A percentile compares a stretch with the other conserved stretches of the same genome.
Conservation (phyloP, 2,797 vertebrate species). For the Poecilia wingei region DNA sequence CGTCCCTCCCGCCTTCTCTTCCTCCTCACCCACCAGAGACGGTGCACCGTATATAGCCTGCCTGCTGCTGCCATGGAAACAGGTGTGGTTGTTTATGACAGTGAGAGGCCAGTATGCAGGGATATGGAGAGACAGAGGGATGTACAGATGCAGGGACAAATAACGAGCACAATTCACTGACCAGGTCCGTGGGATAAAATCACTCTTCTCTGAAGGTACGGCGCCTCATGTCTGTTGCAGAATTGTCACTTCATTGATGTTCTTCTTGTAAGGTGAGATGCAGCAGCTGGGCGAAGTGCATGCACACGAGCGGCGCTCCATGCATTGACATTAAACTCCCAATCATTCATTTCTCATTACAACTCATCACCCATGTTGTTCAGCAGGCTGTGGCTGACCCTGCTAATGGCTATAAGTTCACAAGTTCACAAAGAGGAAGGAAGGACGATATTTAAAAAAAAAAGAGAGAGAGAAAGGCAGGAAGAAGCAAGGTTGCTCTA, state of each 20-base stretch:
- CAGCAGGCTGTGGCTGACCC: slow-evolving; percentile 48
- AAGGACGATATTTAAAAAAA: slow-evolving; percentile 44
- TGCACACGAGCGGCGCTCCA: slow-evolving; percentile 53
- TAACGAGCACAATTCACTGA: slow-evolving; percentile 69
- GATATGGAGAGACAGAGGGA: slow-evolving; percentile 62
- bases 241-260: slow-evolving; percentile 60
- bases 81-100: slow-evolving; percentile 86
- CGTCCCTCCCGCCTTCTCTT: slow-evolving; percentile 56
- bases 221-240: slow-evolving; percentile 56
- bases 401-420: slow-evolving; percentile 67
- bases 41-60: slow-evolving; percentile 74
- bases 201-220: slow-evolving; percentile 67
- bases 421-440: slow-evolving; percentile 62
- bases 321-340: slow-evolving; percentile 42
- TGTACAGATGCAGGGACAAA: slow-evolving; percentile 56
- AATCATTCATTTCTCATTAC: slow-evolving; percentile 45
- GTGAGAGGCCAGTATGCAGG: slow-evolving; percentile 74
- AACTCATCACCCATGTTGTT: slow-evolving; percentile 46
- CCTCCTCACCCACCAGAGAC: slow-evolving; percentile 77
- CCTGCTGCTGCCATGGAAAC: slow-evolving; percentile 84
- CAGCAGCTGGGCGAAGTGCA: slow-evolving; percentile 55
- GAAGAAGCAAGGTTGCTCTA: slow-evolving; percentile 61
- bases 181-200: slow-evolving; percentile 68
- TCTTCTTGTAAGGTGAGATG: slow-evolving; percentile 54
- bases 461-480: slow-evolving; percentile 57